These are phyloP conservation scores for Drosophila kuntzei DNA, from an alignment of 2,888 invertebrate genomes.

Conservation along the genomic window DNA sequence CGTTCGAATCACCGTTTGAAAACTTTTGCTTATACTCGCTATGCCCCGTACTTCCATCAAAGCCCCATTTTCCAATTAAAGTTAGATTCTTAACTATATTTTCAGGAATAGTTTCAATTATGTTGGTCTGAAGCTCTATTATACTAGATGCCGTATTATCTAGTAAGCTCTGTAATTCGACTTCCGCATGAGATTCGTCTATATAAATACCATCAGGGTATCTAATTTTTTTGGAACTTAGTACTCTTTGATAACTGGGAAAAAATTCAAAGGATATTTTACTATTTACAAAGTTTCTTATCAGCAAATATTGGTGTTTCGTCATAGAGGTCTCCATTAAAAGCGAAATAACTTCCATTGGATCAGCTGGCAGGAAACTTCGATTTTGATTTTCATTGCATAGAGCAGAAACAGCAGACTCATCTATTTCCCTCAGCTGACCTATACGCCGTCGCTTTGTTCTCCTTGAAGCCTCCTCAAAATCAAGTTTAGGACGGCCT, in stretches of 20 bases:
- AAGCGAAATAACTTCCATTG: too few relatives aligned
- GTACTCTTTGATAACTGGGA: conserved; percentile 12
- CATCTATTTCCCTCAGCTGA: conserved; percentile 16
- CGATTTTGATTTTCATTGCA: conserved; percentile 18
- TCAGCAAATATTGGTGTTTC: too few relatives aligned
- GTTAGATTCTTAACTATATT: background rate
- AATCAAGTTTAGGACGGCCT: background rate
- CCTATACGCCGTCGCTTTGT: conserved; percentile 13
- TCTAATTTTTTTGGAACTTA: background rate
- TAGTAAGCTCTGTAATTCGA: background rate
- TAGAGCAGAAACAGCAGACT: conserved; percentile 31
- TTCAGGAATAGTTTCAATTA: too few relatives aligned
- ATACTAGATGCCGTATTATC: too few relatives aligned
- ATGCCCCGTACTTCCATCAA: conserved; percentile 1
- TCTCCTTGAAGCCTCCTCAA: background rate
- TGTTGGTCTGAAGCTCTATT: background rate
- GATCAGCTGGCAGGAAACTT: conserved; percentile 15
- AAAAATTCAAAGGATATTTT: conserved; percentile 18
- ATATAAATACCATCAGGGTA: background rate
- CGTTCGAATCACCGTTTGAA: background rate
- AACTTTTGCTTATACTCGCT: background rate
- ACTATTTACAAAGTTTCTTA: too few relatives aligned
- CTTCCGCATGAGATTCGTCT: background rate
- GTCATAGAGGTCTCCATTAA: too few relatives aligned
- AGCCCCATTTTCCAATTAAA: background rate